Evolutionary conservation across 2,888 invertebrate genomes (phyloP), one percentile per base, ranked within the genome.

Genomic region (Drosophila maculinotata): DNA sequence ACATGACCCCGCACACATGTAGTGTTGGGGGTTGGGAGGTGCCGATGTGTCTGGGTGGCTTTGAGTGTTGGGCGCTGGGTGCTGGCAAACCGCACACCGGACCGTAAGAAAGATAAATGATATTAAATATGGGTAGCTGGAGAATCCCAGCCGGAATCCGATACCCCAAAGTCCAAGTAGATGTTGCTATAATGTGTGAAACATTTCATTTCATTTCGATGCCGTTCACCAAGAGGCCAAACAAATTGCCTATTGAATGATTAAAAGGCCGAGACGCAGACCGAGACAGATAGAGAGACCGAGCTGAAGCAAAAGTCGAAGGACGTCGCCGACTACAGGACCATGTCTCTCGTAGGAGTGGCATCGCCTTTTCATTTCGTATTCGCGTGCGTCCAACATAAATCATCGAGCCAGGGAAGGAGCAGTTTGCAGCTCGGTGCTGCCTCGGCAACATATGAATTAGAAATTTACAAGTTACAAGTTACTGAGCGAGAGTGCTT

Each of bases 221-320:
- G 42, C 42, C 20, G 57, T 41, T 51, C 39, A 39, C 31, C 53
- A 49, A 41, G 58, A 38, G 63, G 54, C 52, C 59, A 71, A 82
- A 86, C 86, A 87, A 87, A 87, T 87, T 86, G 87, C 77, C 87
- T 84, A 84, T 87, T 87, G 87, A 87, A 87, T 87, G 84, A 83
- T 83, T 83, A 83, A 83, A 80, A 66, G 78, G 63, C 52, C 3
- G 38, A 20, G 20, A 20, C 17, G n/a, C 60, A 45, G 42, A 9
- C 47, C n/a, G n/a, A n/a, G n/a, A n/a, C n/a, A n/a, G n/a, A n/a
- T n/a, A n/a, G n/a, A n/a, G n/a, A n/a, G n/a, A n/a, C n/a, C 31
- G 14, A 20, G 30, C 14, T n/a, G 8, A 30, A 53, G 25, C 28
- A 35, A n/a, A 31, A 36, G 44, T 42, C 42, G 51, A 39, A 70